Evolutionary conservation across 2,797 vertebrate genomes (phyloP).

Genomic region (Rhynchonycteris naso): DNA sequence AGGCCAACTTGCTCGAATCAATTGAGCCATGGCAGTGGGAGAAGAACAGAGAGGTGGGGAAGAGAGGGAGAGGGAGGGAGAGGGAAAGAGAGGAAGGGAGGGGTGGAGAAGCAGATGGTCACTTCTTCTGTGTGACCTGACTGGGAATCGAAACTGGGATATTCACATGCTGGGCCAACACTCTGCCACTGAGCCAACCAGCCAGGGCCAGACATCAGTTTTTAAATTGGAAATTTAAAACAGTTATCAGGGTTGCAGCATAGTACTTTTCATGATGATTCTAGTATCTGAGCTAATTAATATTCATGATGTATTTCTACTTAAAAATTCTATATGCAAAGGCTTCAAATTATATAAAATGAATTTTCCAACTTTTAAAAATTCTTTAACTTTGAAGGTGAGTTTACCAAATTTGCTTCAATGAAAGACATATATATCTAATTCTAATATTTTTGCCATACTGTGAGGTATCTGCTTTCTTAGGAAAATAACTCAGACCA

Average conservation of each 20-base stretch:
- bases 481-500: not conserved
- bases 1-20: too few species aligned
- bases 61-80: too few species aligned
- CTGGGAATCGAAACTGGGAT: too few species aligned
- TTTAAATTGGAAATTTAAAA: conserved; percentile 31
- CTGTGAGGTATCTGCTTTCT: not conserved
- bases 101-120: too few species aligned
- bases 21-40: too few species aligned
- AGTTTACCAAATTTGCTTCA: conserved; percentile 3
- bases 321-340: not conserved
- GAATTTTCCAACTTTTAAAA: not conserved
- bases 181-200: too few species aligned
- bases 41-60: too few species aligned
- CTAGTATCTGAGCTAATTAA: not conserved
- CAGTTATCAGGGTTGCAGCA: not conserved
- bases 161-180: too few species aligned
- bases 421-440: not conserved
- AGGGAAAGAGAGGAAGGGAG: too few species aligned
- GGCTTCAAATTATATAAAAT: conserved; percentile 6
- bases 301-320: not conserved
- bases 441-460: conserved; percentile 10
- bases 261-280: not conserved
- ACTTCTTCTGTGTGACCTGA: too few species aligned
- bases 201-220: not conserved
- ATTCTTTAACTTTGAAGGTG: conserved; percentile 30